phyloP scores from a whole-genome alignment of 2,888 invertebrate genomes.

The Stictocephala bisonia region DNA sequence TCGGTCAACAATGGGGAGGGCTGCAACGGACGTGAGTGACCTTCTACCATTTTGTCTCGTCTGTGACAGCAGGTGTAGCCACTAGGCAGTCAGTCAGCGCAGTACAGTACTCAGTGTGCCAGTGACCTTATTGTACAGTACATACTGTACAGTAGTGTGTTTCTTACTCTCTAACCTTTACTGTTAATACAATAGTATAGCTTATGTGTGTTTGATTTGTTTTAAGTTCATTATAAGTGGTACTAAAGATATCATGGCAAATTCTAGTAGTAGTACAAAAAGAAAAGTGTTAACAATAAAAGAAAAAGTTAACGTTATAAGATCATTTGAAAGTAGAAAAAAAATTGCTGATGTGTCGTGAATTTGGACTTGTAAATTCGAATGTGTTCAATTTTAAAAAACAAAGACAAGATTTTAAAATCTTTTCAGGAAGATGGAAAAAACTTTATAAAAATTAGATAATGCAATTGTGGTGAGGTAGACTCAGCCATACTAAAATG shows the following conservation, averaged over 20 bases:
- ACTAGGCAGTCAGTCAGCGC: too few relatives aligned
- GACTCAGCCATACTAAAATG: slow-evolving; percentile 35
- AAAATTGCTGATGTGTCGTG: slow-evolving; percentile 15
- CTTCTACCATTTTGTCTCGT: too few relatives aligned
- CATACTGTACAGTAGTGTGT: too few relatives aligned
- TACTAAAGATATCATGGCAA: neutral
- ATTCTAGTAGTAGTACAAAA: neutral
- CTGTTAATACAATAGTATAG: too few relatives aligned
- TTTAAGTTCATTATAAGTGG: neutral
- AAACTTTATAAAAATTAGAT: slow-evolving; percentile 18
- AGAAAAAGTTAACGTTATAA: slow-evolving; percentile 23
- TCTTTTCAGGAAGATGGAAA: slow-evolving; percentile 9
- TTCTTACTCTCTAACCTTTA: too few relatives aligned
- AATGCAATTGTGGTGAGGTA: slow-evolving; percentile 1
- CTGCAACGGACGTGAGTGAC: too few relatives aligned
- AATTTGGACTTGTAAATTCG: slow-evolving; percentile 23
- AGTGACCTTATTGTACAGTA: neutral
- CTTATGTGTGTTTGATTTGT: neutral
- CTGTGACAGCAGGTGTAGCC: too few relatives aligned
- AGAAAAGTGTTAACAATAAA: slow-evolving; percentile 17
- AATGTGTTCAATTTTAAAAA: slow-evolving; percentile 34
- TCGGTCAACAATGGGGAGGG: too few relatives aligned
- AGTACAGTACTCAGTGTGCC: too few relatives aligned
- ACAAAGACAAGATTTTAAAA: slow-evolving; percentile 17
- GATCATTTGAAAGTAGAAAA: slow-evolving; percentile 7